Percentiles rank a stretch among this genome's conserved stretches.
Conservation (phyloP, 2,797 vertebrate species). For the Rhinoraja longicauda region DNA sequence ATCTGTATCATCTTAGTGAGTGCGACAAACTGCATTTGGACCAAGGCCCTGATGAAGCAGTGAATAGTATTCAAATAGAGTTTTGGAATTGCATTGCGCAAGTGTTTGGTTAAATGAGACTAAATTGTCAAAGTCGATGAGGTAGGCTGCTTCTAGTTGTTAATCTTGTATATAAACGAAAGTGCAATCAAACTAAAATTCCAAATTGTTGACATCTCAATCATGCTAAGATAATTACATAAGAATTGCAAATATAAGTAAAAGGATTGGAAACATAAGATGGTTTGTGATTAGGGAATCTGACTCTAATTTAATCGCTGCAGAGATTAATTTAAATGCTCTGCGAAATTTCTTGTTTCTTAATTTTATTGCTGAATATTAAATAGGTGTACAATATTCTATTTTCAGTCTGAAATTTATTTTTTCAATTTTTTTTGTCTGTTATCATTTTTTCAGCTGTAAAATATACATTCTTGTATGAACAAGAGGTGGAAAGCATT, state of each 20-base stretch:
- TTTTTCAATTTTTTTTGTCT: not conserved
- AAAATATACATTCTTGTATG: not conserved
- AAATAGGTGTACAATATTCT: not conserved
- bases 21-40: not conserved
- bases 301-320: not conserved
- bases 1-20: not conserved
- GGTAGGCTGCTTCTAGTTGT: constrained; percentile 13
- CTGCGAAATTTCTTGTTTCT: too few species aligned
- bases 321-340: not conserved
- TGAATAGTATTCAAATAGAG: not conserved
- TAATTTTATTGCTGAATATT: not conserved
- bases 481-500: not conserved
- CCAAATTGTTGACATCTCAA: constrained; percentile 17
- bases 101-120: not conserved
- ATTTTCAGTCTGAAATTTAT: not conserved
- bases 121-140: constrained; percentile 22
- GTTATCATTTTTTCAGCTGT: not conserved
- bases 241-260: constrained; percentile 19
- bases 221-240: constrained; percentile 18
- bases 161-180: constrained; percentile 21
- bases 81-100: not conserved
- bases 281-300: not conserved
- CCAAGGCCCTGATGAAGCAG: not conserved
- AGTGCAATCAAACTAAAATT: constrained; percentile 18
- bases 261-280: not conserved